Evolutionary conservation across 2,113 vertebrate species (phyloP), one percentile per base, ranked within the genome.

Genomic region (Psilopsiagon aymara): DNA sequence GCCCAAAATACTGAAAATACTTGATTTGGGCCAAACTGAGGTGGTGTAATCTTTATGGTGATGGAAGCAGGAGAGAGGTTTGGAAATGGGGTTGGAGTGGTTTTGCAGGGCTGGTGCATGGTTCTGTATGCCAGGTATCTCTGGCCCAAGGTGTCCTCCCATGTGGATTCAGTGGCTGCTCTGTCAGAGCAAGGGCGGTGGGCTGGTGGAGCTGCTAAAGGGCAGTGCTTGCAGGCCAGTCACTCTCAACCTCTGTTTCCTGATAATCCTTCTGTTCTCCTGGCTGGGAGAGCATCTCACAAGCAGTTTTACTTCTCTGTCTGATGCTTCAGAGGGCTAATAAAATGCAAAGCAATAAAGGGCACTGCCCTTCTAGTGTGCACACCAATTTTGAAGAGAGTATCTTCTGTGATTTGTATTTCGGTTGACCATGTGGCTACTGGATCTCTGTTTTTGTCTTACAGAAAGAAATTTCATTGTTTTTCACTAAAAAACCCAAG

Each of bases 121-220:
- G 17, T 46, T 91, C 15, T 43, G 12, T 10, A 19, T 24, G 43
- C 13, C 66, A 76, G 49, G 28, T 19, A 33, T 55, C 74, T 68
- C 25, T 20, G 44, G 28, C 20, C 19, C 43, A 33, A 0, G 0
- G 27, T 3, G 4, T 44, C 41, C 35, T 91, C n/a, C 49, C 7
- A 5, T 0, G 1, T 41, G 7, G 29, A 25, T 28, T 31, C 24
- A 19, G 39, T 23, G 44, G 15, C 19, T 76, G 15, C 23, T 59
- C 55, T 10, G 15, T 17, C 24, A 74, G 37, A 52, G n/a, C 16
- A n/a, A 86, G 64, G 10, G 35, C 0, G 2, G 39, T 43, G 39
- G n/a, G 28, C 10, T 77, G 49, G 21, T 77, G 68, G 63, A 81
- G 49, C 10, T 80, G 20, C 57, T 77, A 49, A 35, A 37, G 49